phyloP scores from a whole-genome alignment of 2,113 vertebrate species.

The Caranx melampygus region DNA sequence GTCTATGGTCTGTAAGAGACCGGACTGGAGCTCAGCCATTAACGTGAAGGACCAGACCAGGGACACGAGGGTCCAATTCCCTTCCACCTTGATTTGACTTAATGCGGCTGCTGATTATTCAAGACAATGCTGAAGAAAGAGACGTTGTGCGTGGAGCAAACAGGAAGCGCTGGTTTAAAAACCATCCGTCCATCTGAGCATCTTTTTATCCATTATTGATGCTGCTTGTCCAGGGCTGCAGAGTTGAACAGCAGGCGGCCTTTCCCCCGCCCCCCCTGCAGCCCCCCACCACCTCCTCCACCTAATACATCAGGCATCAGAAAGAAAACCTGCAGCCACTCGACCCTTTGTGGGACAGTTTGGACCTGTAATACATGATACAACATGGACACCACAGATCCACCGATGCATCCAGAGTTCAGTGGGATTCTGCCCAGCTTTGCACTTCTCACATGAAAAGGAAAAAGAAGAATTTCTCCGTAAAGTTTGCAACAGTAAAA shows the following conservation, averaged over 20 bases:
- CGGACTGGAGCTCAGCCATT: too few relatives aligned
- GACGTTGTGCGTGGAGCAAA: too few relatives aligned
- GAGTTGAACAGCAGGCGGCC: not conserved
- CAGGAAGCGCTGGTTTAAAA: not conserved
- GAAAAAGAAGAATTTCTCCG: not conserved
- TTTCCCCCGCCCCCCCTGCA: conserved; percentile 9
- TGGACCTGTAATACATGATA: conserved; percentile 8
- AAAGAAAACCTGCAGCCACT: too few relatives aligned
- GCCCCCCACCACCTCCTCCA: conserved; percentile 6
- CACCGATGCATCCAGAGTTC: not conserved
- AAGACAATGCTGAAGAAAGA: not conserved
- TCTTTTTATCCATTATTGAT: conserved; percentile 32
- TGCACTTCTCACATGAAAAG: not conserved
- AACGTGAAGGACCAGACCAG: too few relatives aligned
- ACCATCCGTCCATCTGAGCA: not conserved
- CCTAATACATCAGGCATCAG: not conserved
- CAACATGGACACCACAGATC: not conserved
- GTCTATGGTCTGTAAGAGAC: too few relatives aligned
- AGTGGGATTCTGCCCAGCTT: conserved; percentile 28
- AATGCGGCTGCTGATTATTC: too few relatives aligned
- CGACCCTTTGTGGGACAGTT: too few relatives aligned
- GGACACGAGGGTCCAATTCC: too few relatives aligned
- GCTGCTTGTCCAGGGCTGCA: conserved; percentile 5
- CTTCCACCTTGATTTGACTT: too few relatives aligned
- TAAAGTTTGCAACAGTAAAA: conserved; percentile 16